These are phyloP conservation scores for Brotula barbata DNA, from an alignment of 2,797 vertebrate species.

Conservation along the genomic window DNA sequence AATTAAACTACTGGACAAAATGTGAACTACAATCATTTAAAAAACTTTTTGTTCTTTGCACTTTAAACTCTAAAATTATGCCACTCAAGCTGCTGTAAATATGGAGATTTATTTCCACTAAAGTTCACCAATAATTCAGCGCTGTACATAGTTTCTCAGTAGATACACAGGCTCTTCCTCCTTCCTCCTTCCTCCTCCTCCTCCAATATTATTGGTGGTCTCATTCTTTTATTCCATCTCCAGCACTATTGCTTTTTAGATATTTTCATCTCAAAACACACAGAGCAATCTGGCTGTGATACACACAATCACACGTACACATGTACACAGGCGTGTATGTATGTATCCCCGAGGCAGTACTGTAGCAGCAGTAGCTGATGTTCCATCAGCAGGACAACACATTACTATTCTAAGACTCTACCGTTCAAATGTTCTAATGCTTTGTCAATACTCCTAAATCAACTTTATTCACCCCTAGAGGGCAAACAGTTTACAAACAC, in stretches of 20 bases:
- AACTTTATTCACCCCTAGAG: conserved; percentile 67
- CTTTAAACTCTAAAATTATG: background rate
- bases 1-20: background rate
- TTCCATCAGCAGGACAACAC: conserved; percentile 70
- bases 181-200: conserved; percentile 30
- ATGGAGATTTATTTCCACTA: conserved; percentile 20
- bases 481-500: conserved; percentile 64
- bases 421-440: conserved; percentile 64
- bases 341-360: conserved; percentile 63
- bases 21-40: background rate
- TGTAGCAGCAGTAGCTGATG: conserved; percentile 62
- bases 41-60: conserved; percentile 6
- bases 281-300: conserved; percentile 33
- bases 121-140: conserved; percentile 13
- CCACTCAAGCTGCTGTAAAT: background rate
- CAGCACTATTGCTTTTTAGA: conserved; percentile 43
- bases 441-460: conserved; percentile 75
- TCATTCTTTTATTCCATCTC: conserved; percentile 59
- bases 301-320: conserved; percentile 19
- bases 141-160: conserved; percentile 12
- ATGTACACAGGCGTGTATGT: conserved; percentile 34
- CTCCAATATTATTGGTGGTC: conserved; percentile 47
- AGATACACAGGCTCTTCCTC: conserved; percentile 22
- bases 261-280: conserved; percentile 32
- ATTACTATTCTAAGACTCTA: conserved; percentile 60